A percentile compares a stretch with the other conserved stretches of the same genome.
Conservation (phyloP, 2,888 invertebrate genomes). For the Cordylochernes scorpioides region DNA sequence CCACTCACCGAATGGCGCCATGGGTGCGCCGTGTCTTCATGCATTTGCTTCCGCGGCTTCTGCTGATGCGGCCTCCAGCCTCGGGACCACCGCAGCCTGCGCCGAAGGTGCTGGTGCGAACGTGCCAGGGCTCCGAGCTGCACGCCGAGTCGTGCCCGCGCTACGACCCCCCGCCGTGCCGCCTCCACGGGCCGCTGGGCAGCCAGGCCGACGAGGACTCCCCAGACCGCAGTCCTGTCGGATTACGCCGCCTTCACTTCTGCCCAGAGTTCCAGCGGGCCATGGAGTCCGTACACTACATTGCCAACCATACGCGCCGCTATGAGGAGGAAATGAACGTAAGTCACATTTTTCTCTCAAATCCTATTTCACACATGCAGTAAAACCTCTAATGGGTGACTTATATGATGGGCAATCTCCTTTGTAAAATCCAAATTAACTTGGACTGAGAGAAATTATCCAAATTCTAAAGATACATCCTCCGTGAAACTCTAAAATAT, state of each 20-base stretch:
- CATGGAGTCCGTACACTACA: constrained; percentile 13
- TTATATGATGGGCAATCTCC: too few species aligned
- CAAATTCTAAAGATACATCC: too few species aligned
- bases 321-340: constrained; percentile 12
- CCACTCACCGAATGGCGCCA: constrained; percentile 33
- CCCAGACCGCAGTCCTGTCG: neutral
- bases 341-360: constrained; percentile 6
- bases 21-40: constrained; percentile 64
- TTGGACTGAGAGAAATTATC: too few species aligned
- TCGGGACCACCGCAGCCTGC: constrained; percentile 18
- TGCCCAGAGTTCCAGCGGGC: constrained; percentile 13
- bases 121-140: constrained; percentile 22
- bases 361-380: too few species aligned
- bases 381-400: too few species aligned
- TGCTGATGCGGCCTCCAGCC: constrained; percentile 70
- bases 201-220: constrained; percentile 1
- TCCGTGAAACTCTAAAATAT: too few species aligned
- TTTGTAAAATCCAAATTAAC: too few species aligned
- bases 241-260: constrained; percentile 10
- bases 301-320: constrained; percentile 13
- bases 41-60: constrained; percentile 64
- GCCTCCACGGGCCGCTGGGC: constrained; percentile 5
- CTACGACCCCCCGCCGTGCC: constrained; percentile 9
- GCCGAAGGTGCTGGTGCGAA: constrained; percentile 16
- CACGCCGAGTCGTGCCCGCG: constrained; percentile 8